phyloP scores from a whole-genome alignment of 2,797 vertebrate species.

The Schizopygopsis malacanthus region DNA sequence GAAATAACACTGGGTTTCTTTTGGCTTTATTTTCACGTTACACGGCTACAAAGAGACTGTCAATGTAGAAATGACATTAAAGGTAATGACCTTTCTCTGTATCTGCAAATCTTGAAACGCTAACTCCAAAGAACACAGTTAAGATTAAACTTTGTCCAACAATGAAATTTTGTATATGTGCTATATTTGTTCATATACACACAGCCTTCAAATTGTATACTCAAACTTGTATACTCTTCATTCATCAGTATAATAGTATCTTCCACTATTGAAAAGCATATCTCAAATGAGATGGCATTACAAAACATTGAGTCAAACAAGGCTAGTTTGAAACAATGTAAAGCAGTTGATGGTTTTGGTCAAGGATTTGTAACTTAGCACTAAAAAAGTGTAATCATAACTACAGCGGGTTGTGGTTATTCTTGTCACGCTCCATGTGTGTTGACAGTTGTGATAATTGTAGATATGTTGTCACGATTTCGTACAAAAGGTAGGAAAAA shows the following conservation, averaged over 20 bases:
- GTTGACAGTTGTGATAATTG: neutral
- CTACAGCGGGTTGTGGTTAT: neutral
- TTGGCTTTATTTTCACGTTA: neutral
- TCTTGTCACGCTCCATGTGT: neutral
- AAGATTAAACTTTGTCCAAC: neutral
- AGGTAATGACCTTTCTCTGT: neutral
- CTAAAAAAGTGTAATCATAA: too few species aligned
- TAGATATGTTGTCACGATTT: neutral
- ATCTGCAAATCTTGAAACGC: neutral
- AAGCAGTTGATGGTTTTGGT: neutral
- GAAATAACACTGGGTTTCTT: neutral
- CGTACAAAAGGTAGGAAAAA: neutral
- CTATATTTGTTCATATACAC: neutral
- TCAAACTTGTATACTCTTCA: constrained; percentile 10
- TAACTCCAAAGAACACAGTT: neutral
- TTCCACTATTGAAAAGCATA: neutral
- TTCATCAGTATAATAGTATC: neutral
- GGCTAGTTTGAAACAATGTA: neutral
- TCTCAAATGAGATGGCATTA: neutral
- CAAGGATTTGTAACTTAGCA: neutral
- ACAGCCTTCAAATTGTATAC: neutral
- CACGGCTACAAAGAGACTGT: neutral
- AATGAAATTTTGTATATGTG: neutral
- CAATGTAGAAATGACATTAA: neutral
- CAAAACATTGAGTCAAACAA: neutral